Percentiles rank a stretch among this genome's conserved stretches.
Conservation (phyloP, 2,797 vertebrate species). For the Sandelia bainsii region DNA sequence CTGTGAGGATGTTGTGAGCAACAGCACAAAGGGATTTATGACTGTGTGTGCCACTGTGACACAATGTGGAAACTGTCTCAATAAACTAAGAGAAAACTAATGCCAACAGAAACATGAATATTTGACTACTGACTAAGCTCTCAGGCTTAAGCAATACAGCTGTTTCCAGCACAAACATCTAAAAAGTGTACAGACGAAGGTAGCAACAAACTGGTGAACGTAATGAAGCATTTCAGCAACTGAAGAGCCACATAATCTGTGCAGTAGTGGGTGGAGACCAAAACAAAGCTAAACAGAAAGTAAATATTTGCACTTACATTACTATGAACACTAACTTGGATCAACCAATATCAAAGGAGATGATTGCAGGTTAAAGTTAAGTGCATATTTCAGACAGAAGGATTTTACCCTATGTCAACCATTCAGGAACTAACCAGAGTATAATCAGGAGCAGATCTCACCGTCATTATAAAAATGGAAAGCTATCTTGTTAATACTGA, state of each 20-base stretch:
- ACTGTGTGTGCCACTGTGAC: slow-evolving; percentile 2
- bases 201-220: too few species aligned
- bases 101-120: slow-evolving; percentile 13
- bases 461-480: slow-evolving; percentile 15
- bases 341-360: neutral
- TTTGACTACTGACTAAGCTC: slow-evolving; percentile 2
- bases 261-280: neutral
- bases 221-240: neutral
- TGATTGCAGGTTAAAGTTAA: neutral
- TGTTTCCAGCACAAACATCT: too few species aligned
- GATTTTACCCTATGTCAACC: neutral
- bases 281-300: slow-evolving; percentile 7
- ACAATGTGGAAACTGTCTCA: slow-evolving; percentile 12
- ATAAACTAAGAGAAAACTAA: slow-evolving; percentile 18
- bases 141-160: too few species aligned
- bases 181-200: too few species aligned
- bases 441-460: neutral
- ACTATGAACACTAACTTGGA: neutral
- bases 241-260: neutral
- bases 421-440: neutral
- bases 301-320: neutral
- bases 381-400: neutral
- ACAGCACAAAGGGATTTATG: slow-evolving; percentile 12
- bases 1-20: slow-evolving; percentile 11
- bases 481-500: slow-evolving; percentile 9